Evolutionary conservation across 2,888 invertebrate genomes (phyloP).

Genomic region (Polymixis lichenea): DNA sequence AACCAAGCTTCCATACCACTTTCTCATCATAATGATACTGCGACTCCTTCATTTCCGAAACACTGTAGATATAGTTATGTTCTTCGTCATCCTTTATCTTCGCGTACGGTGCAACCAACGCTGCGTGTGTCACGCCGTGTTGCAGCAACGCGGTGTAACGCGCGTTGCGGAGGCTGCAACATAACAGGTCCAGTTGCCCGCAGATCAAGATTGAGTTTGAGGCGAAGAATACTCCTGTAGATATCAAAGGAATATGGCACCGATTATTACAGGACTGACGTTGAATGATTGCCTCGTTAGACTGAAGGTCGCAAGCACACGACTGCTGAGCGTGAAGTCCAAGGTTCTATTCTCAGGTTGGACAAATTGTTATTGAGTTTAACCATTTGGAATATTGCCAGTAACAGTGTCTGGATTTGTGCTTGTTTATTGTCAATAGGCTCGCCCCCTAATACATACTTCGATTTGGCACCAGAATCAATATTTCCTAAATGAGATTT

Average conservation of each 20-base stretch:
- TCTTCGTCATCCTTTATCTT: constrained; percentile 77
- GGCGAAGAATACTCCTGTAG: constrained; percentile 84
- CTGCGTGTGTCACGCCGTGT: constrained; percentile 72
- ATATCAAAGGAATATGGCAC: not conserved
- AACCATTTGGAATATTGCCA: not conserved
- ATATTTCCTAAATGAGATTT: not conserved
- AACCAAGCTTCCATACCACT: constrained; percentile 65
- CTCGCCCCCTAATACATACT: not conserved
- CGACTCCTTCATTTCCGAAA: constrained; percentile 75
- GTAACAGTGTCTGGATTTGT: not conserved
- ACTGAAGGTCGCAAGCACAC: too few relatives aligned
- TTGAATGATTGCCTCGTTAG: not conserved
- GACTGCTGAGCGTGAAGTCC: too few relatives aligned
- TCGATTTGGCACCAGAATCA: not conserved
- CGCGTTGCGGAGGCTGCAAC: constrained; percentile 83
- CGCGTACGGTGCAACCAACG: constrained; percentile 63
- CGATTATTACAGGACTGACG: not conserved
- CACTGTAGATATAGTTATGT: constrained; percentile 80
- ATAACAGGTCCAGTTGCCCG: constrained; percentile 85
- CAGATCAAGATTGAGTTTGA: constrained; percentile 84
- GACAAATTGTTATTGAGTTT: not conserved
- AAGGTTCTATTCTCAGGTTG: not conserved
- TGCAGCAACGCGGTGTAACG: constrained; percentile 81
- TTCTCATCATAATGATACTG: constrained; percentile 79
- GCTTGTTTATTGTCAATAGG: not conserved